Percentiles rank a stretch among this genome's conserved stretches.
phyloP scores from a whole-genome alignment of 2,113 vertebrate genomes.

The Saccopteryx leptura region DNA sequence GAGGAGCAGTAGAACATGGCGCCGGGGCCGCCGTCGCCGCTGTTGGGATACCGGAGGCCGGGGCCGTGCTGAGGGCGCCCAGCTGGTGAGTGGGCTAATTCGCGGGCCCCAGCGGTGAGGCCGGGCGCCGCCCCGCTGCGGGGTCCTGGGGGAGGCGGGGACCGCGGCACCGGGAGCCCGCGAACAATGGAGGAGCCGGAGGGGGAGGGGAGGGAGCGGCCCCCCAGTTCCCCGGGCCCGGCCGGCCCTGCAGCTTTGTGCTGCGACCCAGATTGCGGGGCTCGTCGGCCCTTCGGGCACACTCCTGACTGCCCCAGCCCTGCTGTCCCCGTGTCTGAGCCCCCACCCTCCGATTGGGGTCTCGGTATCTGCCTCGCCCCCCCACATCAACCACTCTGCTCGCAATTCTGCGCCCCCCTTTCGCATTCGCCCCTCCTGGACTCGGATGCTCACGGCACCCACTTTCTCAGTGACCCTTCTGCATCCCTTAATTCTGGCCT shows the following conservation, averaged over 20 bases:
- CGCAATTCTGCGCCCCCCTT: neutral
- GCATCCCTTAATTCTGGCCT: neutral
- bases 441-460: conserved; percentile 27
- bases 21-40: conserved; percentile 78
- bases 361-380: neutral
- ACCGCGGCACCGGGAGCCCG: conserved; percentile 79
- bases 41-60: conserved; percentile 65
- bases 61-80: conserved; percentile 72
- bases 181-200: conserved; percentile 83
- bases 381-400: neutral
- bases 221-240: conserved; percentile 64
- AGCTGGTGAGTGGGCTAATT: conserved; percentile 75
- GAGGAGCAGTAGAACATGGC: conserved; percentile 80
- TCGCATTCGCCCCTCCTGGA: neutral
- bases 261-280: neutral
- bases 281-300: conserved; percentile 47
- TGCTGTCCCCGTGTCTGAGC: neutral
- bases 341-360: neutral
- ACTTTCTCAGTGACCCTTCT: neutral
- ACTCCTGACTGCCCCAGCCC: conserved; percentile 2
- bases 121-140: conserved; percentile 80
- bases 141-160: conserved; percentile 80
- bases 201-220: conserved; percentile 82
- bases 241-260: neutral
- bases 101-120: conserved; percentile 60